Percentiles rank a stretch among this genome's conserved stretches.
phyloP scores from a whole-genome alignment of 2,113 vertebrate species.

The Gorsachius goisagi region DNA sequence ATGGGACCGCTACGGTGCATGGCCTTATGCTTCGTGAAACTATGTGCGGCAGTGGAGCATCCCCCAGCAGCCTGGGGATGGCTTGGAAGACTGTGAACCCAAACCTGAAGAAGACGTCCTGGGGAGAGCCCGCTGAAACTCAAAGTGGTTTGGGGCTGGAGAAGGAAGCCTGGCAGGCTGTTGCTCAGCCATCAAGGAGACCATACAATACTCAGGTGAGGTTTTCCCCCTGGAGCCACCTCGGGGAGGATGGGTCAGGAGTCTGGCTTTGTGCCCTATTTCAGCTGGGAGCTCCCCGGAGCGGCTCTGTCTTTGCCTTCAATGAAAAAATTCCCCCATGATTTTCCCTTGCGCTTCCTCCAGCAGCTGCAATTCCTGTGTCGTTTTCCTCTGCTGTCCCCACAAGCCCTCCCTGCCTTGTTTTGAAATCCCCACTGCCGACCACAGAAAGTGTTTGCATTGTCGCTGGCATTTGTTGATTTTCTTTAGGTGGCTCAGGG shows the following conservation, averaged over 20 bases:
- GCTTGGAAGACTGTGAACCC: neutral
- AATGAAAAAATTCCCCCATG: neutral
- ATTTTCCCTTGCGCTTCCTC: neutral
- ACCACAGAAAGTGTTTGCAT: neutral
- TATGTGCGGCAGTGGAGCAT: accelerated
- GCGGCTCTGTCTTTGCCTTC: neutral
- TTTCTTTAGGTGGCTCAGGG: conserved; percentile 61
- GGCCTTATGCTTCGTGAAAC: neutral
- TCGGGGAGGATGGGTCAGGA: neutral
- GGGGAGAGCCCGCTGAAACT: neutral
- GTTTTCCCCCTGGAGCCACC: neutral
- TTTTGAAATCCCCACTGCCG: neutral
- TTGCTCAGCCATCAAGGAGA: neutral
- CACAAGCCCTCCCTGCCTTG: neutral
- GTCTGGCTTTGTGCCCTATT: neutral
- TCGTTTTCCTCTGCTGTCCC: neutral
- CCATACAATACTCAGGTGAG: neutral
- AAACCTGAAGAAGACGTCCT: neutral
- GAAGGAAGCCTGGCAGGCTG: neutral
- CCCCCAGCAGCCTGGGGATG: neutral
- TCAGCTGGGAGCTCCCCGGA: neutral
- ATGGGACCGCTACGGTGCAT: accelerated
- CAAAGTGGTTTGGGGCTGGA: neutral
- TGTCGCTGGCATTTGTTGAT: conserved; percentile 53
- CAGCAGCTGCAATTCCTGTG: neutral